Evolutionary conservation across 2,113 vertebrate species (phyloP).

Genomic region (Riparia riparia): DNA sequence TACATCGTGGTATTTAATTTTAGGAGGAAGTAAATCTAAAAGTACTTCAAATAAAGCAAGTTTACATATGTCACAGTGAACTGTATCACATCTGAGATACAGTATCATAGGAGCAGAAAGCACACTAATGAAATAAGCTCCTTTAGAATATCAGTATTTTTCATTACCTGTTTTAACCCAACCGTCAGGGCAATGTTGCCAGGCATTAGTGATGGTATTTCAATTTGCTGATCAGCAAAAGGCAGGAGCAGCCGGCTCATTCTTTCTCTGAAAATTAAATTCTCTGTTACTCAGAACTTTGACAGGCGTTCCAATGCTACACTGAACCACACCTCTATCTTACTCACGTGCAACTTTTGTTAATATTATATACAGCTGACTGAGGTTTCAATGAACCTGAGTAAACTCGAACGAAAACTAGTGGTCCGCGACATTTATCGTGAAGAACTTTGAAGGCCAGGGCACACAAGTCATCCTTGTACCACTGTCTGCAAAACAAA

Average conservation of each 20-base stretch:
- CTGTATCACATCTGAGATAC: not conserved
- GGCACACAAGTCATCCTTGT: slow-evolving; percentile 90
- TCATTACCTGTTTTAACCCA: slow-evolving; percentile 91
- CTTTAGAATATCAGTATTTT: not conserved
- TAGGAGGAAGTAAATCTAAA: not conserved
- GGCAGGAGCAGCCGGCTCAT: slow-evolving; percentile 93
- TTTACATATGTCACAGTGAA: not conserved
- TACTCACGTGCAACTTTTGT: slow-evolving; percentile 89
- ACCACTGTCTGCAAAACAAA: slow-evolving; percentile 85
- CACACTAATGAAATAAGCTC: not conserved
- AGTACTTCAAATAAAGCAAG: not conserved
- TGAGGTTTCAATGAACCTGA: slow-evolving; percentile 92
- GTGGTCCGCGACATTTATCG: slow-evolving; percentile 92
- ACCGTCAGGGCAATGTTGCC: slow-evolving; percentile 96
- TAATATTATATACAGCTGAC: slow-evolving; percentile 90
- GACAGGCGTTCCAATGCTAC: not conserved
- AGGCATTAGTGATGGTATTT: slow-evolving; percentile 88
- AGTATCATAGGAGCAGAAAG: not conserved
- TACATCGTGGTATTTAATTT: not conserved
- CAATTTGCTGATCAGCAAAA: slow-evolving; percentile 95
- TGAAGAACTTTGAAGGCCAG: slow-evolving; percentile 97
- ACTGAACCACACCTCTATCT: not conserved
- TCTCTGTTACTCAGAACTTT: not conserved
- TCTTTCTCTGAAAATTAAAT: slow-evolving; percentile 84
- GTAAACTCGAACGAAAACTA: slow-evolving; percentile 94